Percentiles rank a stretch among this genome's conserved stretches.
Conservation (phyloP, 64 coral and sea anemone species). For the Pocillopora verrucosa region DNA sequence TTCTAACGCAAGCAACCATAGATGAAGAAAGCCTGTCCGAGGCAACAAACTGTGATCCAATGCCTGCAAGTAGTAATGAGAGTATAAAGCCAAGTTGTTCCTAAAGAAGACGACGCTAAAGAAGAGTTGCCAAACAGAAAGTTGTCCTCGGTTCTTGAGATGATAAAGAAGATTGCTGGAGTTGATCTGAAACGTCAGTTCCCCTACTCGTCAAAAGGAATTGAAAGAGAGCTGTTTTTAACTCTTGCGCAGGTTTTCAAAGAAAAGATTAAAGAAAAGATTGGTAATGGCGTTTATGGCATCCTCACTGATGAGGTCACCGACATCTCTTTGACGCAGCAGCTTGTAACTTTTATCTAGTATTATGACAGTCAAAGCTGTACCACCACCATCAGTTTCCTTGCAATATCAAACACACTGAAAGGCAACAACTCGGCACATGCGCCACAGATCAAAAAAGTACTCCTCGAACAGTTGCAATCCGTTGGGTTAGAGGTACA, state of each 20-base stretch:
- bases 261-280: neutral
- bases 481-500: slow-evolving; percentile 27
- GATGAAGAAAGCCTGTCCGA: slow-evolving; percentile 32
- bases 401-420: slow-evolving; percentile 35
- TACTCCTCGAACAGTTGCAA: slow-evolving; percentile 33
- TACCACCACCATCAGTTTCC: slow-evolving; percentile 21
- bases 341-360: slow-evolving; percentile 26
- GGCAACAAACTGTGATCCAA: slow-evolving; percentile 46
- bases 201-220: slow-evolving; percentile 33
- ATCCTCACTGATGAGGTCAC: slow-evolving; percentile 25
- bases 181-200: slow-evolving; percentile 29
- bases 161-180: slow-evolving; percentile 32
- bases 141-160: slow-evolving; percentile 26
- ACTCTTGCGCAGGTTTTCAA: slow-evolving; percentile 27
- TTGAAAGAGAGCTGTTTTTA: slow-evolving; percentile 33
- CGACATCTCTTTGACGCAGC: neutral
- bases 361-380: slow-evolving; percentile 38
- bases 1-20: slow-evolving; percentile 13
- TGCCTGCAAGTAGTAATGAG: slow-evolving; percentile 49
- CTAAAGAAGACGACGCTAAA: slow-evolving; percentile 18
- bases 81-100: slow-evolving; percentile 50
- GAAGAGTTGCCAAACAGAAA: slow-evolving; percentile 33
- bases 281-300: slow-evolving; percentile 30
- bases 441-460: slow-evolving; percentile 33
- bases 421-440: slow-evolving; percentile 19